Conservation (phyloP, 2,797 vertebrate species). For the Myotis vivesi region DNA sequence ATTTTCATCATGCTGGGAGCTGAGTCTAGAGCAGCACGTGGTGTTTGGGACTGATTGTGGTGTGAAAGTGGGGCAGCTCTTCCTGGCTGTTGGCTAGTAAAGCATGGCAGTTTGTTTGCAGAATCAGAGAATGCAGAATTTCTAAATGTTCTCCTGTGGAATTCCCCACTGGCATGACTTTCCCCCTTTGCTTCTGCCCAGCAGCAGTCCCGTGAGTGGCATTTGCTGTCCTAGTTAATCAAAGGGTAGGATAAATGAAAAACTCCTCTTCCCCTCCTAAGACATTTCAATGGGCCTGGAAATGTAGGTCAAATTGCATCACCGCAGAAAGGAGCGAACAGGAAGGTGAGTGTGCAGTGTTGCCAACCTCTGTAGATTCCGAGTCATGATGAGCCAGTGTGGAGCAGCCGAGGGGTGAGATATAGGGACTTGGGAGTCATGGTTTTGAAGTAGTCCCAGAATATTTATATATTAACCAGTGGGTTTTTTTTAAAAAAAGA, state of each 20-base stretch:
- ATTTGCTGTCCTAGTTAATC: conserved; percentile 82
- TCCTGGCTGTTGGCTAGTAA: conserved; percentile 59
- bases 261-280: conserved; percentile 81
- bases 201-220: conserved; percentile 74
- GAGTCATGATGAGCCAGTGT: conserved; percentile 73
- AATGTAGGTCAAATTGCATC: conserved; percentile 90
- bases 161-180: conserved; percentile 73
- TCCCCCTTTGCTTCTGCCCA: conserved; percentile 69
- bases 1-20: conserved; percentile 51
- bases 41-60: conserved; percentile 57
- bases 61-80: conserved; percentile 73
- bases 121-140: conserved; percentile 59
- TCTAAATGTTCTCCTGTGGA: conserved; percentile 66
- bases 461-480: conserved; percentile 18
- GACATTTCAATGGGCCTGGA: conserved; percentile 84
- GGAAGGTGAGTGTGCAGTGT: conserved; percentile 86
- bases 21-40: conserved; percentile 56
- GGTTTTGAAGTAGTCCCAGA: not conserved
- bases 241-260: conserved; percentile 82
- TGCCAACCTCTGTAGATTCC: conserved; percentile 82
- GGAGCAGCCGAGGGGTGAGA: conserved; percentile 66
- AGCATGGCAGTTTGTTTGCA: conserved; percentile 63
- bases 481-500: not conserved
- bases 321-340: conserved; percentile 82
- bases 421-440: not conserved